Base-by-base conservation (phyloP, 2,797 vertebrate species). In the Aldrovandia affinis region DNA sequence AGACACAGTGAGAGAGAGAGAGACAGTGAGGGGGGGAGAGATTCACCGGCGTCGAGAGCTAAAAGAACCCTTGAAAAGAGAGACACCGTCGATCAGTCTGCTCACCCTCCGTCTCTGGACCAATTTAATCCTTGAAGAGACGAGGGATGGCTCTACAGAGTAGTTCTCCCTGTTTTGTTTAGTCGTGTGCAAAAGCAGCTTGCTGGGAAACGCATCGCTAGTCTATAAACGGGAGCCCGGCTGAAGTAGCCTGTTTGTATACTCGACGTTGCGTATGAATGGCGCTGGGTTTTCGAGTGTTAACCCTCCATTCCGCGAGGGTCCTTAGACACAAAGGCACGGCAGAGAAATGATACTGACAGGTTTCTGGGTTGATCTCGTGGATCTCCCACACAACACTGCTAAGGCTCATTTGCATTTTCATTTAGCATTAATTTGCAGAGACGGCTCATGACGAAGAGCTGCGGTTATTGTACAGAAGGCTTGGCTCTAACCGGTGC, bases 1-100 rank as follows among this genome's bases (percentile, higher is more conserved):
- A 81, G 85, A 85, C 50, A 63, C 57, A 55, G 83, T 68, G 65
- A 73, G 36, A 87, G 61, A 18, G 61, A 52, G 5, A 42, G 55
- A 42, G 42, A 33, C 50, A 2, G n/a, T n/a, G n/a, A n/a, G n/a
- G n/a, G n/a, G n/a, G n/a, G n/a, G n/a, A 50, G 47, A 50, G 47
- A 50, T 50, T 12, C 47, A 68, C 61, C 44, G 10, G 52, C 55
- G 25, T 18, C 6, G 33, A 2, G 4, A 63, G 68, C 25, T 39
- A 42, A 78, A 78, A 57, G 14, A 42, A 44, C n/a, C 52, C 30
- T 39, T 44, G 25, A 82, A 73, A n/a, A 82, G n/a, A 20, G 5
- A 70, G 57, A 79, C 20, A 84, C 6, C 22, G 77, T 47, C 28
- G 36, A 61, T n/a, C 22, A 68, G 57, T 39, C 5, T 61, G 47